A percentile compares a stretch with the other conserved stretches of the same genome.
These are phyloP conservation scores for Poicephalus meyeri DNA, from an alignment of 2,113 vertebrate genomes.

Conservation along the genomic window DNA sequence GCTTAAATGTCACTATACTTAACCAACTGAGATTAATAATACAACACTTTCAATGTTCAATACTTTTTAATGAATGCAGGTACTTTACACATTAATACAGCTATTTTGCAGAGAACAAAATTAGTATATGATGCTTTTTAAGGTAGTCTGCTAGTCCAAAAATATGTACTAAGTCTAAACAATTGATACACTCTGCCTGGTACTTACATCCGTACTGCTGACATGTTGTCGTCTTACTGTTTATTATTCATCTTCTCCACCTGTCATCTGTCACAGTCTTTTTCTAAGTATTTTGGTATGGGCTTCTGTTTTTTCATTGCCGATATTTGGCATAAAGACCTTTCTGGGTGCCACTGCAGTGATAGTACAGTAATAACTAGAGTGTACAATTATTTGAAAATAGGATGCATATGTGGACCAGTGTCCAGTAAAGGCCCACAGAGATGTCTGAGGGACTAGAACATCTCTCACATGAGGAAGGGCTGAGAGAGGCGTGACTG, in stretches of 20 bases:
- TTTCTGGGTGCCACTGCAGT: background rate
- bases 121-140: background rate
- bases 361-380: background rate
- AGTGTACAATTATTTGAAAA: background rate
- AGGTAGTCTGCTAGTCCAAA: background rate
- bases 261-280: background rate
- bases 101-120: background rate
- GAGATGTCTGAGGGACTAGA: background rate
- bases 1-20: background rate
- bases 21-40: background rate
- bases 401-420: background rate
- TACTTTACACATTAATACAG: background rate
- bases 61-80: background rate
- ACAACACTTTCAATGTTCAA: background rate
- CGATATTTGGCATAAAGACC: background rate
- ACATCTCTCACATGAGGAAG: background rate
- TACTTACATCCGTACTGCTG: background rate
- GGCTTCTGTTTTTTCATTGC: background rate
- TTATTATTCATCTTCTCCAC: background rate
- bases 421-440: background rate
- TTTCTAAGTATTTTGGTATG: background rate
- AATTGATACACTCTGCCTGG: background rate
- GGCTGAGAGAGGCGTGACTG: background rate
- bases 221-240: background rate
- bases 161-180: background rate